Evolutionary conservation across 2,797 vertebrate species (phyloP).

Genomic region (Enteromius trimaculatus): DNA sequence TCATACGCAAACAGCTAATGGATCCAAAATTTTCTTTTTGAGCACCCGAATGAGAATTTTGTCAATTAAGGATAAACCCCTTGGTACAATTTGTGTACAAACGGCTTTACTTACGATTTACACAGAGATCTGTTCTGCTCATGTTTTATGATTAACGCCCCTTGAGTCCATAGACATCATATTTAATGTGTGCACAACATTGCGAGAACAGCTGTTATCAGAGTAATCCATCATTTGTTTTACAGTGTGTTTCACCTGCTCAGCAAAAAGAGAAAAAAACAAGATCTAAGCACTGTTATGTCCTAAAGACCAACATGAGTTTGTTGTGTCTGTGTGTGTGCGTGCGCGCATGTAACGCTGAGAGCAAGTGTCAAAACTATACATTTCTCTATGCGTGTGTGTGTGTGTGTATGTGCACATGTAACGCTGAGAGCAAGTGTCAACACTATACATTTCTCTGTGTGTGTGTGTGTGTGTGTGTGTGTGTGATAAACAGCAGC

Average conservation of each 20-base stretch:
- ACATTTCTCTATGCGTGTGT: no score
- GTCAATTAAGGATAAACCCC: slow-evolving; percentile 44
- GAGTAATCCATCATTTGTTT: slow-evolving; percentile 14
- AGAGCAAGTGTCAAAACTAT: no score
- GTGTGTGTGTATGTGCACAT: not conserved
- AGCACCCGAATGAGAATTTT: slow-evolving; percentile 49
- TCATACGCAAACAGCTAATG: slow-evolving; percentile 47
- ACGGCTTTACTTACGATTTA: slow-evolving; percentile 26
- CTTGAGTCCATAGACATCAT: slow-evolving; percentile 47
- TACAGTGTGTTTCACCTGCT: slow-evolving; percentile 27
- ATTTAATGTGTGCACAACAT: slow-evolving; percentile 18
- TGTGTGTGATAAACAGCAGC: slow-evolving; percentile 68
- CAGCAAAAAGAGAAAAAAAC: slow-evolving; percentile 27
- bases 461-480: slow-evolving; percentile 6
- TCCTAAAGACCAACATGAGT: not conserved
- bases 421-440: no score
- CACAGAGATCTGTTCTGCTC: slow-evolving; percentile 2
- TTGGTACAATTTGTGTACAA: slow-evolving; percentile 27
- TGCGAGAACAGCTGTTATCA: slow-evolving; percentile 23
- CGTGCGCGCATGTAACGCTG: no score
- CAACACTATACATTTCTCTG: no score
- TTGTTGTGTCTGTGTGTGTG: not conserved
- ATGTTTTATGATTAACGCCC: slow-evolving; percentile 33
- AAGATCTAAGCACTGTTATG: slow-evolving; percentile 11
- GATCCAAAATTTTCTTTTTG: slow-evolving; percentile 48